Base-by-base conservation (phyloP, 1,140 invertebrate species). In the Drosophila albomicans region DNA sequence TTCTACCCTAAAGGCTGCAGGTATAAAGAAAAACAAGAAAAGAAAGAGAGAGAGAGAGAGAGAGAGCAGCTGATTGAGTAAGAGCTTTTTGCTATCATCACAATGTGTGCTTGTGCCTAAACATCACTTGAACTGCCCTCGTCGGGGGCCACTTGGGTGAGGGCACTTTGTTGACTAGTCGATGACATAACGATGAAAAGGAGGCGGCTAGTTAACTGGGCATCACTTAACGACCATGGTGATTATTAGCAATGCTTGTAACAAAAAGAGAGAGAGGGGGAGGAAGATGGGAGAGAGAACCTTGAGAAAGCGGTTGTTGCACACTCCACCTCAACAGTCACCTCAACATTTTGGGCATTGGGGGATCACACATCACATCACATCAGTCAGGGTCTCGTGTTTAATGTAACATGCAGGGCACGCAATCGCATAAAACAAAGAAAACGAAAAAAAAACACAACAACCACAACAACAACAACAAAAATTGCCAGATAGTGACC, bases 71-170 rank as follows among this genome's bases (percentile, higher is more conserved):
- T 46, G 54, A n/a, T 59, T 58, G 46, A 6, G n/a, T 52, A 73
- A 54, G 64, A 67, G 70, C 62, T 6, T 11, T 13, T n/a, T 51
- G 35, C n/a, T 32, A 32, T 32, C 30, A 32, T 6, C 30, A 32
- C 30, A 32, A 28, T 64, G 32, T 64, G 48, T 64, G 20, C 35
- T 15, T 61, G 49, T 59, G 56, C 56, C 56, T 61, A 57, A 74
- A 61, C 71, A 74, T 54, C 56, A 68, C 71, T 74, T 74, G 71
- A 74, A 74, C 71, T 68, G 57, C 48, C 56, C 56, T 52, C 54
- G 45, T 66, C 52, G 62, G 65, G 45, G 20, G 20, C 20, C 56
- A 51, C 15, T 8, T 13, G n/a, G n/a, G 57, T 32, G 43, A 0
- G 32, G 11, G 51, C 51, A 54, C 49, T 28, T 32, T 30, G 59